phyloP scores from a whole-genome alignment of 2,797 vertebrate species.

The Esox lucius region DNA sequence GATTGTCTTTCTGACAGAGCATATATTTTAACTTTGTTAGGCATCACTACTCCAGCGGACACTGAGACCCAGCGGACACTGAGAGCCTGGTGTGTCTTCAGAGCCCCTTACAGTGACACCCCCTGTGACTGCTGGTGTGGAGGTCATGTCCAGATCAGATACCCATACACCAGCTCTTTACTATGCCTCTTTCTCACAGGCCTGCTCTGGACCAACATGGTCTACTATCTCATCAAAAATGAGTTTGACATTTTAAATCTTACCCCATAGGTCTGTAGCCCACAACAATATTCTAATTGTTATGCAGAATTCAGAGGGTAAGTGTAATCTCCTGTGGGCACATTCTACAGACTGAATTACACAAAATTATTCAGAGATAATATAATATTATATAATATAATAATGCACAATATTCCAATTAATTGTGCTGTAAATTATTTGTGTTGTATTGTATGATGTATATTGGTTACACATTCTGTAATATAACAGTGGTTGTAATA shows the following conservation, averaged over 20 bases:
- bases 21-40: not conserved
- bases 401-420: too few relatives aligned
- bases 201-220: conserved; percentile 37
- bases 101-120: conserved; percentile 17
- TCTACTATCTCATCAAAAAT: conserved; percentile 40
- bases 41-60: not conserved
- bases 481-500: not conserved
- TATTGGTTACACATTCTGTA: not conserved
- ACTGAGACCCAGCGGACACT: conserved; percentile 3
- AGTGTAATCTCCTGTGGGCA: too few relatives aligned
- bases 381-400: too few relatives aligned
- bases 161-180: conserved; percentile 19
- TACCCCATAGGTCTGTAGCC: conserved; percentile 7
- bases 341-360: too few relatives aligned
- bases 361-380: too few relatives aligned
- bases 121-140: conserved; percentile 2
- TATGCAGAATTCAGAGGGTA: not conserved
- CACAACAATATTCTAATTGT: not conserved
- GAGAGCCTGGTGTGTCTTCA: conserved; percentile 33
- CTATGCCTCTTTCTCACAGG: conserved; percentile 25
- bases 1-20: not conserved
- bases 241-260: conserved; percentile 27
- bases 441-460: too few relatives aligned
- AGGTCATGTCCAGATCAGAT: conserved; percentile 1
- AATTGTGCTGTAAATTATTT: too few relatives aligned